These are phyloP conservation scores for Macrotrachela quadricornifera DNA, from an alignment of 1,140 invertebrate genomes.

Conservation along the genomic window DNA sequence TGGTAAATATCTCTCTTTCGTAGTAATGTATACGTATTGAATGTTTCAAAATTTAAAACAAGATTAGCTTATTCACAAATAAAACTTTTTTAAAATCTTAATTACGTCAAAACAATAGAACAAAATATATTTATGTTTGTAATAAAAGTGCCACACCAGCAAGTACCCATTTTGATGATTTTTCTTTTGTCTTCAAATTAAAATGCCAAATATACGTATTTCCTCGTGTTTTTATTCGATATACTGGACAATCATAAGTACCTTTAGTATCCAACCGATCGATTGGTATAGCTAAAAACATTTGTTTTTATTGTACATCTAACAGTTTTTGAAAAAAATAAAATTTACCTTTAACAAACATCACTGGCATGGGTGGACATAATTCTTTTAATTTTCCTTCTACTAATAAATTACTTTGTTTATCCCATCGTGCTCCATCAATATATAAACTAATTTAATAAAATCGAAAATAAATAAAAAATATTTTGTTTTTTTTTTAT, in stretches of 20 bases:
- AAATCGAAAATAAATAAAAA: too few species aligned
- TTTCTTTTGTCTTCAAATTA: slow-evolving; percentile 76
- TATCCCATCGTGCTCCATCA: slow-evolving; percentile 81
- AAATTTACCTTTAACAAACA: slow-evolving; percentile 54
- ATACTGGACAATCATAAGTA: slow-evolving; percentile 80
- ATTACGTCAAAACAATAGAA: too few species aligned
- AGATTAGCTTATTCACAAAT: too few species aligned
- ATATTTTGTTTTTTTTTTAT: too few species aligned
- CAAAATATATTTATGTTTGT: neutral
- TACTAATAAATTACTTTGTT: slow-evolving; percentile 57
- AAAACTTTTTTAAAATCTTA: too few species aligned
- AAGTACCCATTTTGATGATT: slow-evolving; percentile 71
- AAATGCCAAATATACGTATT: slow-evolving; percentile 89
- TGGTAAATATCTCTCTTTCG: too few species aligned
- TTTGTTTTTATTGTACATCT: neutral
- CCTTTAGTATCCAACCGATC: slow-evolving; percentile 72
- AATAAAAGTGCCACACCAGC: slow-evolving; percentile 69
- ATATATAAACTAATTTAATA: slow-evolving; percentile 64
- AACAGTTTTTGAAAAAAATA: neutral
- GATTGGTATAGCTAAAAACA: slow-evolving; percentile 46
- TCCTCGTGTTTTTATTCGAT: slow-evolving; percentile 65
- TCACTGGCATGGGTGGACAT: slow-evolving; percentile 73
- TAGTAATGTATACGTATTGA: too few species aligned
- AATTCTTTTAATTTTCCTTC: slow-evolving; percentile 72
- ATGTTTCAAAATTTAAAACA: too few species aligned